phyloP scores from a whole-genome alignment of 2,113 vertebrate species.

The Plectropomus leopardus region DNA sequence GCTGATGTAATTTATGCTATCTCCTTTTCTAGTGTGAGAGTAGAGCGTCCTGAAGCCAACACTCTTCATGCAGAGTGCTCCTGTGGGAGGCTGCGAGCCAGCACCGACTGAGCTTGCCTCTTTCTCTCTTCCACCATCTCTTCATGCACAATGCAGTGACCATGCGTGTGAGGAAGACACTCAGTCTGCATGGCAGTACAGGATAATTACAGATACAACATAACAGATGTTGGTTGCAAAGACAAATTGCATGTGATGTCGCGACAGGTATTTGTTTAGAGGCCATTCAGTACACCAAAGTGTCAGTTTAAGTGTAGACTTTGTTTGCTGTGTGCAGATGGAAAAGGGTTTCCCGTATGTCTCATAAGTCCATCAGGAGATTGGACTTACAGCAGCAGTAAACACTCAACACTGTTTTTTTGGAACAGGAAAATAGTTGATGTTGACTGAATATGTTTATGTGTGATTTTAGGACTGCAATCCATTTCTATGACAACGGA shows the following conservation, averaged over 20 bases:
- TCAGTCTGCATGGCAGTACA: slow-evolving; percentile 1
- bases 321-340: neutral
- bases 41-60: slow-evolving; percentile 60
- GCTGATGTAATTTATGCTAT: slow-evolving; percentile 80
- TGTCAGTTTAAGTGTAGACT: slow-evolving; percentile 27
- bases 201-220: slow-evolving; percentile 35
- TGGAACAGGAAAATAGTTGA: slow-evolving; percentile 46
- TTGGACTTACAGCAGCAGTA: slow-evolving; percentile 29
- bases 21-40: slow-evolving; percentile 64
- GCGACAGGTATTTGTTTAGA: slow-evolving; percentile 3
- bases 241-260: slow-evolving; percentile 20
- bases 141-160: slow-evolving; percentile 35
- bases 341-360: slow-evolving; percentile 19
- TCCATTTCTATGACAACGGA: slow-evolving; percentile 84
- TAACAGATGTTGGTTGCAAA: slow-evolving; percentile 19
- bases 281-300: neutral
- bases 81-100: slow-evolving; percentile 70
- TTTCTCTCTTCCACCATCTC: slow-evolving; percentile 26
- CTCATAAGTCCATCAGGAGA: slow-evolving; percentile 27
- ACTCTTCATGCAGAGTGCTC: slow-evolving; percentile 75
- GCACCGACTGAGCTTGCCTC: slow-evolving; percentile 33
- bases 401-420: slow-evolving; percentile 32
- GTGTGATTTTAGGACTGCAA: slow-evolving; percentile 77
- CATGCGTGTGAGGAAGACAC: slow-evolving; percentile 16
- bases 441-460: slow-evolving; percentile 65